Evolutionary conservation across 37 sponge, comb jelly and placozoan genomes (phyloP).

Genomic region (Spongilla lacustris): DNA sequence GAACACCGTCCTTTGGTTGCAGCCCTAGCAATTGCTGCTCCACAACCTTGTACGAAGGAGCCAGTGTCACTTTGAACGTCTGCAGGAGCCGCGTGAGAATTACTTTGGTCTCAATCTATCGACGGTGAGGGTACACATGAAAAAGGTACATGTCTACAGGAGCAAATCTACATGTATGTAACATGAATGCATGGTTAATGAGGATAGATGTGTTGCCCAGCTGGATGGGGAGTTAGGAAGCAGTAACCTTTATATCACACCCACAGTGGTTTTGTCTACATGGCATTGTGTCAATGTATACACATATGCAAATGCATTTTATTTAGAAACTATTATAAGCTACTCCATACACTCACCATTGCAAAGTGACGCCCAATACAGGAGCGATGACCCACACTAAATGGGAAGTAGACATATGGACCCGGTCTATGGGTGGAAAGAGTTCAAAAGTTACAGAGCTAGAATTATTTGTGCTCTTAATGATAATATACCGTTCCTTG

Average conservation of each 20-base stretch:
- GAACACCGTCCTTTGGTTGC: constrained; percentile 13
- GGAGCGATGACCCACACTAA: constrained; percentile 15
- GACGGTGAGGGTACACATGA: too few species aligned
- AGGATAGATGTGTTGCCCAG: too few species aligned
- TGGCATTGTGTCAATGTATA: too few species aligned
- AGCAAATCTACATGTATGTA: too few species aligned
- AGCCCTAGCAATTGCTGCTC: not conserved
- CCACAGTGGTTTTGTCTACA: not conserved
- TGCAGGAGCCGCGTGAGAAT: constrained; percentile 19
- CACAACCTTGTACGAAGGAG: constrained; percentile 13
- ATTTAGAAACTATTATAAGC: too few species aligned
- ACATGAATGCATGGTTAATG: too few species aligned
- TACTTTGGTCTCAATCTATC: constrained; percentile 31
- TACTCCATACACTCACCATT: constrained; percentile 21
- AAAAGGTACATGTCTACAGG: too few species aligned
- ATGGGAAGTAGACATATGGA: constrained; percentile 19
- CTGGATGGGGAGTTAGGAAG: too few species aligned
- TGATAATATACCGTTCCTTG: not conserved
- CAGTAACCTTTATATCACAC: too few species aligned
- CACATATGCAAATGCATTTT: too few species aligned
- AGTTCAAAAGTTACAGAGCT: too few species aligned
- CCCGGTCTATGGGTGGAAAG: constrained; percentile 3
- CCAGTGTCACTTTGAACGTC: constrained; percentile 14
- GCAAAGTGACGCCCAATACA: constrained; percentile 28
- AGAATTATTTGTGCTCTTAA: too few species aligned